These are phyloP conservation scores for Erannis defoliaria DNA, from an alignment of 2,888 invertebrate genomes.

Conservation along the genomic window DNA sequence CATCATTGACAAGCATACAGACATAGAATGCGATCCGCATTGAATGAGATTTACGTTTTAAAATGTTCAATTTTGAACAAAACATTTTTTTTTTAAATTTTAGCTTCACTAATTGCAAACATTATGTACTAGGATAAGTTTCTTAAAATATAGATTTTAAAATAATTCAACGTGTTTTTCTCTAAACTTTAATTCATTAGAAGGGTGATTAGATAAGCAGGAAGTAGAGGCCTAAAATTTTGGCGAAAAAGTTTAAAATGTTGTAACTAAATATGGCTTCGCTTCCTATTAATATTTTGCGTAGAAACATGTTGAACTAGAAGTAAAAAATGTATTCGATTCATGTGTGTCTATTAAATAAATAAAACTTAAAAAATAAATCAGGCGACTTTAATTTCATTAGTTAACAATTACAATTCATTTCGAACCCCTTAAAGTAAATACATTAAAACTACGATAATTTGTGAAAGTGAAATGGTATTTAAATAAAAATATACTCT, in stretches of 20 bases:
- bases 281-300: constrained; percentile 36
- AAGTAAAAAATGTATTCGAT: constrained; percentile 64
- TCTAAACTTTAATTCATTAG: constrained; percentile 54
- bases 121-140: constrained; percentile 46
- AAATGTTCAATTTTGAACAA: constrained; percentile 49
- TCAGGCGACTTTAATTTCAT: constrained; percentile 63
- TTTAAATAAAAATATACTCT: not conserved
- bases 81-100: constrained; percentile 50
- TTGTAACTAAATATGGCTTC: constrained; percentile 49
- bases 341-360: constrained; percentile 76
- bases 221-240: constrained; percentile 51
- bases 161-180: constrained; percentile 71
- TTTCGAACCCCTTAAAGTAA: constrained; percentile 28
- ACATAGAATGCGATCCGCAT: constrained; percentile 50
- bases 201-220: constrained; percentile 41
- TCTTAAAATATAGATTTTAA: constrained; percentile 51
- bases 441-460: not conserved
- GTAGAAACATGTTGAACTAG: constrained; percentile 73
- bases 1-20: constrained; percentile 8
- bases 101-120: constrained; percentile 50
- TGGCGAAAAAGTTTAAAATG: constrained; percentile 40
- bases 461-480: not conserved
- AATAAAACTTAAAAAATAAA: constrained; percentile 63
- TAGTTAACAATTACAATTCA: constrained; percentile 37
- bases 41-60: constrained; percentile 32